phyloP scores from a whole-genome alignment of 2,888 invertebrate species.

The Drosophila trichaetosa region DNA sequence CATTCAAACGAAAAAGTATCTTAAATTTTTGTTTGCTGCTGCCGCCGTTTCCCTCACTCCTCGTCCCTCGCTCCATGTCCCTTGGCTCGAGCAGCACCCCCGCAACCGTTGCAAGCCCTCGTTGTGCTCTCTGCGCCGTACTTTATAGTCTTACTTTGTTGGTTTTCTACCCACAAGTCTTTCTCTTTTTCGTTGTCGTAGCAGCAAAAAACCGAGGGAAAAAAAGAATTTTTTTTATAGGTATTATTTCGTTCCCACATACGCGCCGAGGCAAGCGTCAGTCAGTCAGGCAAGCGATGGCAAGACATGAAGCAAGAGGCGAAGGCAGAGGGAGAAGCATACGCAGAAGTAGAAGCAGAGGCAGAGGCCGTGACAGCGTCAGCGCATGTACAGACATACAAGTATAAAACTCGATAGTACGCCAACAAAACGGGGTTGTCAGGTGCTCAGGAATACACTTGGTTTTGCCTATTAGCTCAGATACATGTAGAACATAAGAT shows the following conservation, averaged over 20 bases:
- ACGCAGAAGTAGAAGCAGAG: conserved; percentile 59
- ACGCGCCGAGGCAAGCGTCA: conserved; percentile 74
- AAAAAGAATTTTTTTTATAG: conserved; percentile 63
- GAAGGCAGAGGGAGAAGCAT: conserved; percentile 49
- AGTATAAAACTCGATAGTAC: conserved; percentile 77
- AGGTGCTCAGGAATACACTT: conserved; percentile 4
- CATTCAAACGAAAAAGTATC: conserved; percentile 75
- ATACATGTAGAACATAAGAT: background rate
- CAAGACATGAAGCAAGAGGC: conserved; percentile 40
- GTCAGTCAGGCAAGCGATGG: conserved; percentile 62
- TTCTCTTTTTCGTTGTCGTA: conserved; percentile 80
- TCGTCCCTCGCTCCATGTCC: background rate
- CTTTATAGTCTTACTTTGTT: conserved; percentile 81
- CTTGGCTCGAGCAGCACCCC: conserved; percentile 34
- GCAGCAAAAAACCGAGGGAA: conserved; percentile 55
- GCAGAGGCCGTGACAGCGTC: conserved; percentile 78
- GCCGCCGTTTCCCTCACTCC: conserved; percentile 20
- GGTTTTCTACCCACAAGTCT: conserved; percentile 83
- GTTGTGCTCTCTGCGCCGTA: conserved; percentile 53
- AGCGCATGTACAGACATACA: conserved; percentile 70
- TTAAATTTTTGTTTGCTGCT: conserved; percentile 73
- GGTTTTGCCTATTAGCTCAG: background rate
- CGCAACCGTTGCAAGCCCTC: conserved; percentile 37
- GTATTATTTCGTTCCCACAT: conserved; percentile 83
- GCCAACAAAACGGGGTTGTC: conserved; percentile 62